These are phyloP conservation scores for Amphilophus citrinellus DNA, from an alignment of 2,113 vertebrate genomes.

Conservation along the genomic window DNA sequence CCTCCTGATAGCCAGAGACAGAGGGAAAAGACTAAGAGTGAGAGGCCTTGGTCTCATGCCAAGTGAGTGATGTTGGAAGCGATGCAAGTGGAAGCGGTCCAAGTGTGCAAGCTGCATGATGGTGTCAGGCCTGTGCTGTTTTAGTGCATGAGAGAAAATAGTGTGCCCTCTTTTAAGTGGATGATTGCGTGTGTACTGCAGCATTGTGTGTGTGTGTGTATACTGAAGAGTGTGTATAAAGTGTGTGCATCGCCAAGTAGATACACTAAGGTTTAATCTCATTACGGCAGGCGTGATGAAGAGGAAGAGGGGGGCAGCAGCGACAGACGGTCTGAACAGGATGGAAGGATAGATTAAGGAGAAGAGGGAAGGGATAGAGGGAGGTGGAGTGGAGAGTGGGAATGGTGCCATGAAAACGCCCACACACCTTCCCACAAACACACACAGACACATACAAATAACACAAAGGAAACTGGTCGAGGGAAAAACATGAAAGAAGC, in stretches of 20 bases:
- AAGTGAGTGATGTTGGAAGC: conserved; percentile 48
- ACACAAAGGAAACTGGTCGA: conserved; percentile 57
- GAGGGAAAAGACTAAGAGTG: conserved; percentile 59
- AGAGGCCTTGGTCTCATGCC: conserved; percentile 68
- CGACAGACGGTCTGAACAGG: conserved; percentile 76
- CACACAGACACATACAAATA: conserved; percentile 20
- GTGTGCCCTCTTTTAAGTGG: conserved; percentile 55
- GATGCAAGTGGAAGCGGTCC: conserved; percentile 55
- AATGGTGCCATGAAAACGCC: conserved; percentile 68
- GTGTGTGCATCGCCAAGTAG: conserved; percentile 52
- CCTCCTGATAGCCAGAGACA: conserved; percentile 65
- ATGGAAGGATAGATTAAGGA: conserved; percentile 75
- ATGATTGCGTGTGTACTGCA: conserved; percentile 48
- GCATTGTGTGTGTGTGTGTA: neutral
- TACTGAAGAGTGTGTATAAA: conserved; percentile 28
- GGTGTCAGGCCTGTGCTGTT: conserved; percentile 39
- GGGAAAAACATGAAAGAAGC: conserved; percentile 45
- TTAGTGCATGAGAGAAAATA: conserved; percentile 52
- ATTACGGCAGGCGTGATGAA: conserved; percentile 78
- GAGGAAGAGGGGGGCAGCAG: conserved; percentile 55
- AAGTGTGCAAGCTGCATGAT: conserved; percentile 66
- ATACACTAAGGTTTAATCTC: conserved; percentile 79
- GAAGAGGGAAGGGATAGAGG: conserved; percentile 51
- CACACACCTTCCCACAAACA: conserved; percentile 58
- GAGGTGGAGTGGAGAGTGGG: conserved; percentile 58